These are phyloP conservation scores for Pseudolycoriella hygida DNA, from an alignment of 2,888 invertebrate genomes.

Conservation along the genomic window DNA sequence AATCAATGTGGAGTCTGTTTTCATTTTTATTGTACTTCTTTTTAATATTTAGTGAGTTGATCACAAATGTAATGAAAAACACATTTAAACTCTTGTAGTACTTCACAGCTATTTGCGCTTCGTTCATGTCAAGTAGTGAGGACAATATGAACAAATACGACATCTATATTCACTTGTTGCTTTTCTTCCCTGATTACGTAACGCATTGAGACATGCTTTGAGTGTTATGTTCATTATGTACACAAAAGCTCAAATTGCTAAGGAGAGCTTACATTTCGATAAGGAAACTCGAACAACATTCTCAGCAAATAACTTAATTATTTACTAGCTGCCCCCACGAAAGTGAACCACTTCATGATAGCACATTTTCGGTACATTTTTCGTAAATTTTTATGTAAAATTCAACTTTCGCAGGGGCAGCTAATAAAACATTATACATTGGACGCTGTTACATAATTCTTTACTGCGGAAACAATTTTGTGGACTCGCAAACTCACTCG, in stretches of 20 bases:
- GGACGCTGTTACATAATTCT: too few species aligned
- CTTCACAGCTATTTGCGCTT: constrained; percentile 18
- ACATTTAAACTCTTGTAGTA: too few species aligned
- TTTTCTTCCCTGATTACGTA: constrained; percentile 26
- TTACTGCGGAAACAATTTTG: too few species aligned
- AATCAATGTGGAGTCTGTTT: constrained; percentile 23
- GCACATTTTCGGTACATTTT: too few species aligned
- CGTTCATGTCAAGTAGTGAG: constrained; percentile 21
- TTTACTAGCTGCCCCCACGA: background rate
- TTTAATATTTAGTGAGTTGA: constrained; percentile 24
- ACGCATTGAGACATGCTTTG: constrained; percentile 25
- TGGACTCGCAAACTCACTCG: too few species aligned
- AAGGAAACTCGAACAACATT: background rate
- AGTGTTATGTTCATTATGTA: constrained; percentile 16
- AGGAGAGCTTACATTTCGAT: constrained; percentile 4
- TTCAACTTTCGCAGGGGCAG: too few species aligned
- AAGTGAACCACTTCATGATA: too few species aligned
- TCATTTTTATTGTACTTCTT: constrained; percentile 25
- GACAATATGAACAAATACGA: constrained; percentile 19
- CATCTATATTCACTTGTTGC: constrained; percentile 17
- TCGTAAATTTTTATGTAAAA: too few species aligned
- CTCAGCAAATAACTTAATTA: background rate
- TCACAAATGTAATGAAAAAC: background rate
- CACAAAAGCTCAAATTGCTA: background rate
- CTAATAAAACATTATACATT: too few species aligned